Conservation (phyloP, 2,113 vertebrate genomes). For the Dipodomys merriami region DNA sequence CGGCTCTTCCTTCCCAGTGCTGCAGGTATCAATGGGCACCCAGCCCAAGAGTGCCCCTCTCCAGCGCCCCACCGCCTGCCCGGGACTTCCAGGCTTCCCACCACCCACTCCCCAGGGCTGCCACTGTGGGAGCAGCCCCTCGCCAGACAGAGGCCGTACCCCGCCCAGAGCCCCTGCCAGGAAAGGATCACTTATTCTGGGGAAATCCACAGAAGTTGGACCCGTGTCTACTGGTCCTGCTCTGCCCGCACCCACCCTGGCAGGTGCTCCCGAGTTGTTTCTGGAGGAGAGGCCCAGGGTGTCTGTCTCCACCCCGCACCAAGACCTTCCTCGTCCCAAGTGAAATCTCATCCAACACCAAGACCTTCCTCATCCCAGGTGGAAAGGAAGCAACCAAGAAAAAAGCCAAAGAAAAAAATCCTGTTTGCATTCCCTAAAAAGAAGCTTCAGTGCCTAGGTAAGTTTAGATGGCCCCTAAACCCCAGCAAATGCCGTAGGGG, state of each 20-base stretch:
- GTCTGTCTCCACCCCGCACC: rapidly evolving
- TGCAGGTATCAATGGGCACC: too few relatives aligned
- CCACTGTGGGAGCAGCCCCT: too few relatives aligned
- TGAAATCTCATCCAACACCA: neutral
- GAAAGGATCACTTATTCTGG: neutral
- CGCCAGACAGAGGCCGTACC: rapidly evolving
- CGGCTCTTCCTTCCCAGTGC: rapidly evolving
- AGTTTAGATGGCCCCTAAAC: rapidly evolving
- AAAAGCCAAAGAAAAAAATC: neutral
- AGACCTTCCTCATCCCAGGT: neutral
- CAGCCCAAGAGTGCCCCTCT: too few relatives aligned
- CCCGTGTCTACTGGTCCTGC: too few relatives aligned
- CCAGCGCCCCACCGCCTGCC: rapidly evolving
- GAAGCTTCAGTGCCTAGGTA: rapidly evolving
- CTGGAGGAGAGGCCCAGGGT: rapidly evolving
- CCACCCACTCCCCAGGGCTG: rapidly evolving
- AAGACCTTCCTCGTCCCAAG: neutral
- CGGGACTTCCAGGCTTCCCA: neutral
- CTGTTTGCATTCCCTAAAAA: neutral
- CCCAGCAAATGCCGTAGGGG: too few relatives aligned
- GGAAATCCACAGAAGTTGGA: too few relatives aligned
- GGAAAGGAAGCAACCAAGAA: neutral
- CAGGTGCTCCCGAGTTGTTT: too few relatives aligned
- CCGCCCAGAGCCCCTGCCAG: neutral
- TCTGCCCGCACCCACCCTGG: too few relatives aligned